Percentiles rank a stretch among this genome's conserved stretches.
Conservation (phyloP, 30 jellyfish, hydroid and myxozoan genomes). For the Aurelia aurita region DNA sequence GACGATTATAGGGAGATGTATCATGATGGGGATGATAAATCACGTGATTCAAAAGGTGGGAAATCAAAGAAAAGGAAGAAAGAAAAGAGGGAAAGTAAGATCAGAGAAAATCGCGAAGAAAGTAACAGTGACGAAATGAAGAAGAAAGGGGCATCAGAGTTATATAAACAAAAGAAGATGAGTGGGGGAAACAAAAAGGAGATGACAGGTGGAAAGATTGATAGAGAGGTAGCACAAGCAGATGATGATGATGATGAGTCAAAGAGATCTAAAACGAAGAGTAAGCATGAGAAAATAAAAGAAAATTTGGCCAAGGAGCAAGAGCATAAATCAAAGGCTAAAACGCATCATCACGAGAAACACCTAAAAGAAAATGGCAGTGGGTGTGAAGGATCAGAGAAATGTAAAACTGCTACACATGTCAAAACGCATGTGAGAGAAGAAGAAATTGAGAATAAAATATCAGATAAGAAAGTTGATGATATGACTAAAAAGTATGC, state of each 20-base stretch:
- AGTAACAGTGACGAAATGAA: neutral
- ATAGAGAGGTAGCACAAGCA: neutral
- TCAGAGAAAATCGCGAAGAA: neutral
- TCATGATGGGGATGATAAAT: neutral
- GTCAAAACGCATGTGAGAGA: too few species aligned
- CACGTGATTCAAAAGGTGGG: neutral
- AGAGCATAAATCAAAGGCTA: too few species aligned
- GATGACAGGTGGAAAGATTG: neutral
- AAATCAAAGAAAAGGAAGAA: neutral
- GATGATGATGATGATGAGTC: too few species aligned
- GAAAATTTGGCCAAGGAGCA: too few species aligned
- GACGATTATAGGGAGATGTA: neutral
- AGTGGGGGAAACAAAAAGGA: neutral
- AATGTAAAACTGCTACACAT: neutral
- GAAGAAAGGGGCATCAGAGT: neutral
- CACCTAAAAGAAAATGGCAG: neutral
- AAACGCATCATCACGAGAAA: too few species aligned
- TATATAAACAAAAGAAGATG: neutral
- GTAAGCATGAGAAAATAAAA: too few species aligned
- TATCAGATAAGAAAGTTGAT: too few species aligned
- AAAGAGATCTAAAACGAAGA: too few species aligned
- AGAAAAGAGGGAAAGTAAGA: neutral
- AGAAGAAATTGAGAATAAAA: too few species aligned
- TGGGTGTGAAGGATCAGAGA: neutral
- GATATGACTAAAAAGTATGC: neutral